Evolutionary conservation across 2,113 vertebrate species (phyloP), one percentile per base, ranked within the genome.

Genomic region (Cyprinodon tularosa): DNA sequence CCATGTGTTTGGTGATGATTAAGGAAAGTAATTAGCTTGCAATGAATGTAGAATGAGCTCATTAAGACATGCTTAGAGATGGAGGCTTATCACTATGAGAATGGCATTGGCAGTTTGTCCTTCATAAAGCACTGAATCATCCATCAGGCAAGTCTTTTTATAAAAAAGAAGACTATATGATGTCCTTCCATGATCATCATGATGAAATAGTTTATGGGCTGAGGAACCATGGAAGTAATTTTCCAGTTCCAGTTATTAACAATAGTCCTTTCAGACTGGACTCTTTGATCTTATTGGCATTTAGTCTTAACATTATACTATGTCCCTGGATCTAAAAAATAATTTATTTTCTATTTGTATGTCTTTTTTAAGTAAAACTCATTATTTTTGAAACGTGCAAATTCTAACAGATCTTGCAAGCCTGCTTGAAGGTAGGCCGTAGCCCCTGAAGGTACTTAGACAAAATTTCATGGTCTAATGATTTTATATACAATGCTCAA

Each of bases 1-100:
- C 78, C 81, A 74, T 92, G 86, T 92, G 91, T 83, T 80, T 80
- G 81, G 62, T 75, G 83, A 80, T 44, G 88, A 92, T 92, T 90
- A 87, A 86, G 80, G 61, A 80, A 88, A 85, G 80, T 78, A 87
- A 89, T 91, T 91, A 88, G 78, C 61, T 40, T 12, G 78, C 53
- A 59, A 42, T 87, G 80, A 87, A 84, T 82, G 88, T 82, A 71
- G 82, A 89, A 85, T 75, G 80, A 72, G 76, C 77, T 89, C 78
- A 89, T 92, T 88, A 84, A 84, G 75, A 84, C 59, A 81, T 68
- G 72, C 80, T 62, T 45, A 11, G 66, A 82, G 84, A 83, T 65
- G 48, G 12, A 29, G 39, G 72, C 87, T 89, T 91, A 90, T 92
- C 90, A 64, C 79, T 72, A 72, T 59, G 48, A 64, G 50, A 70